Conservation (phyloP, 2,888 invertebrate genomes). For the Vandiemenella viatica region DNA sequence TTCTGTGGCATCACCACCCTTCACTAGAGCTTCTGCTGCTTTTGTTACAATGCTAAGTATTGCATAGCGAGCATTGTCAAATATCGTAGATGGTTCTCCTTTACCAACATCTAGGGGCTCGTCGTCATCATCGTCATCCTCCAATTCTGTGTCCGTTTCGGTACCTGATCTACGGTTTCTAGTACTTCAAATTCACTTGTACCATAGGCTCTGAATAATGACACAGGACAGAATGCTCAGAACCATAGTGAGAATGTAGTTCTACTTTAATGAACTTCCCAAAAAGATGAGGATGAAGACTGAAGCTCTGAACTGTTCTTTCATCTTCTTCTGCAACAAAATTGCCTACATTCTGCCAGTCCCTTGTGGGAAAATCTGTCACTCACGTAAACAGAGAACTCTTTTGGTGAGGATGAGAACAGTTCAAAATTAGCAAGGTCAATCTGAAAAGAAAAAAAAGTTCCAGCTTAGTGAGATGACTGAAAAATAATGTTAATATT, state of each 20-base stretch:
- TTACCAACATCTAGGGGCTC: background rate
- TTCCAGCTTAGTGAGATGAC: no score
- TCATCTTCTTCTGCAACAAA: constrained; percentile 73
- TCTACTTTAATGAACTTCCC: constrained; percentile 36
- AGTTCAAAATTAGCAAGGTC: constrained; percentile 95
- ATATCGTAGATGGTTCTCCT: constrained; percentile 49
- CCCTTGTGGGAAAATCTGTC: constrained; percentile 81
- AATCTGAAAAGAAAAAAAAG: constrained; percentile 32
- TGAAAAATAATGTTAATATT: no score
- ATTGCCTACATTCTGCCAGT: constrained; percentile 80
- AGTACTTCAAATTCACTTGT: constrained; percentile 84
- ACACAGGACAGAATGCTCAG: constrained; percentile 93
- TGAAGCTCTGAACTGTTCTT: constrained; percentile 72
- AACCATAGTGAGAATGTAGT: constrained; percentile 84
- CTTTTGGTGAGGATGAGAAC: constrained; percentile 91
- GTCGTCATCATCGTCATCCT: constrained; percentile 23
- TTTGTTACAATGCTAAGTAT: constrained; percentile 86
- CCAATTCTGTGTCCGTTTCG: constrained; percentile 37
- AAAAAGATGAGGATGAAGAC: constrained; percentile 44
- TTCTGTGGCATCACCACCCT: constrained; percentile 39
- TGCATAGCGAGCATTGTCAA: constrained; percentile 78
- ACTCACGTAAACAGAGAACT: constrained; percentile 73
- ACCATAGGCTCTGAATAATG: constrained; percentile 86
- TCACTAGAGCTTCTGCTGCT: constrained; percentile 72
- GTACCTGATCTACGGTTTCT: constrained; percentile 62